Conservation (phyloP, 2,797 vertebrate genomes). For the Crocodylus rhombifer region DNA sequence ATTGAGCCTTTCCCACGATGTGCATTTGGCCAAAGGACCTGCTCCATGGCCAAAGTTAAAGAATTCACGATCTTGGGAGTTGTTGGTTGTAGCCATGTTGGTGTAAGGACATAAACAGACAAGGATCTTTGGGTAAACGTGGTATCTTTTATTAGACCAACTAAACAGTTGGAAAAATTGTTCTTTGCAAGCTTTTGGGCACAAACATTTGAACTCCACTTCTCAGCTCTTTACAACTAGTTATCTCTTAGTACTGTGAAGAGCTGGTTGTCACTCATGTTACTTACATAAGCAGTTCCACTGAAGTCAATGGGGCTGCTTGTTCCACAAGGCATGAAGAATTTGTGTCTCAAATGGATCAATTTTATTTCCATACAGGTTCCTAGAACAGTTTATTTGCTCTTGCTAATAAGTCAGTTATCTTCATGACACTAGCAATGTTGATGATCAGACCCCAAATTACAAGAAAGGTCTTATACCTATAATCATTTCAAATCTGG, state of each 20-base stretch:
- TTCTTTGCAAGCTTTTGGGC: too few relatives aligned
- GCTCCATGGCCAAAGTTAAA: fast-evolving
- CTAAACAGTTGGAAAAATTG: too few relatives aligned
- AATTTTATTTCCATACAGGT: neutral
- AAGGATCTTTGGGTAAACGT: too few relatives aligned
- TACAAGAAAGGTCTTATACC: neutral
- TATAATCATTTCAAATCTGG: too few relatives aligned
- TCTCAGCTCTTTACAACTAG: neutral
- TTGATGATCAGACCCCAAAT: neutral
- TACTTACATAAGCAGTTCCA: neutral
- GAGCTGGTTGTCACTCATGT: neutral
- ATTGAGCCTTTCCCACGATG: neutral
- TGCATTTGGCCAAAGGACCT: neutral
- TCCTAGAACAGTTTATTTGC: neutral
- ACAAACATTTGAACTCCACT: neutral
- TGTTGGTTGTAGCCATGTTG: too few relatives aligned
- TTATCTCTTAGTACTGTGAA: neutral
- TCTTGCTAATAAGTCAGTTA: neutral
- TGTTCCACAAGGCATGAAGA: fast-evolving
- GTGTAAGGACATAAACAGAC: too few relatives aligned
- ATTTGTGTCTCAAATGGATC: neutral
- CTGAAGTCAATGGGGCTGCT: neutral
- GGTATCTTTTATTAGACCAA: too few relatives aligned
- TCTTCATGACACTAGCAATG: neutral
- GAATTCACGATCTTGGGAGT: neutral